Percentiles rank a stretch among this genome's conserved stretches.
These are phyloP conservation scores for Isurus oxyrinchus DNA, from an alignment of 2,113 vertebrate genomes.

Conservation along the genomic window DNA sequence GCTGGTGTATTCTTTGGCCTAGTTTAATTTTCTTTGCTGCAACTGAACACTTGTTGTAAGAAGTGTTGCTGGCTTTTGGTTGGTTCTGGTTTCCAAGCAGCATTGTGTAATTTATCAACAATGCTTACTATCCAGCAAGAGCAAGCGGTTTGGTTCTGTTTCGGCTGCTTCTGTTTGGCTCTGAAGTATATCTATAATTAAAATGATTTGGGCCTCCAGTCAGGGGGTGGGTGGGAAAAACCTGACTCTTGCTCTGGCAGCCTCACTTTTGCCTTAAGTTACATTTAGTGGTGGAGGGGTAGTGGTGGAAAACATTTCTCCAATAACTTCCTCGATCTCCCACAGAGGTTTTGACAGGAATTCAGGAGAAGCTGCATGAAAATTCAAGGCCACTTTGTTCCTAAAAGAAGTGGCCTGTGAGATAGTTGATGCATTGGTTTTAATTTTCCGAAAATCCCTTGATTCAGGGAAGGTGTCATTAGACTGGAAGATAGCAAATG, in stretches of 20 bases:
- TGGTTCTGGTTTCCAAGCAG: neutral
- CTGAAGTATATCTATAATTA: neutral
- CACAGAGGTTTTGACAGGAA: neutral
- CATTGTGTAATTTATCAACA: neutral
- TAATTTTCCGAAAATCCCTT: too few relatives aligned
- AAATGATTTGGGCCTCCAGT: neutral
- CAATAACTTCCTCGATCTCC: neutral
- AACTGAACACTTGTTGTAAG: neutral
- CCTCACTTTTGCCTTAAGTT: neutral
- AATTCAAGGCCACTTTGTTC: neutral
- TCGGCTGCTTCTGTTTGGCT: neutral
- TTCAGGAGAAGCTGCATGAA: neutral
- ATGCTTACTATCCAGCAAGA: neutral
- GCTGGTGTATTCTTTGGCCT: too few relatives aligned
- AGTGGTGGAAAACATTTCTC: neutral
- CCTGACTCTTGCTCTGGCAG: neutral
- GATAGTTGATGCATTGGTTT: too few relatives aligned
- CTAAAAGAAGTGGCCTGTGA: too few relatives aligned
- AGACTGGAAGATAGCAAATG: too few relatives aligned
- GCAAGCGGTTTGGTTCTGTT: neutral
- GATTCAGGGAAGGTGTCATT: too few relatives aligned
- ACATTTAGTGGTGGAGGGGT: neutral
- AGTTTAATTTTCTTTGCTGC: neutral
- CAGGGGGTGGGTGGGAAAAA: too few relatives aligned
- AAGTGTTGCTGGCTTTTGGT: neutral